Base-by-base conservation (phyloP, 2,888 invertebrate species). In the Leucania comma region DNA sequence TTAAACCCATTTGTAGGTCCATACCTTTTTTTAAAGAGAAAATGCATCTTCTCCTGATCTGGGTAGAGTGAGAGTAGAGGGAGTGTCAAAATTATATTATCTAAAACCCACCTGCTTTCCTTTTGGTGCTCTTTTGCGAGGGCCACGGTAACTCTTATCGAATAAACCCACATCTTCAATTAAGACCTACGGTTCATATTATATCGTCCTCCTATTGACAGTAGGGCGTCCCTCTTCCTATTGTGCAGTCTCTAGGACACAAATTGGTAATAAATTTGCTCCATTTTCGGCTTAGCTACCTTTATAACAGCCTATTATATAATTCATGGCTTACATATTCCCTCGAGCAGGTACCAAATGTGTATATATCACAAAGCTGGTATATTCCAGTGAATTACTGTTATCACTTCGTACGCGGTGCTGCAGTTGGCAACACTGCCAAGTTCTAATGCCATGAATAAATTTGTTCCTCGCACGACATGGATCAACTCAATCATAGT, bases 371-470 rank as follows among this genome's bases (percentile, higher is more conserved):
- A 38, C 50, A 56, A 50, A 6, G 32, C 38, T 12, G 14, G 20
- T 56, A 63, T 35, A 69, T 63, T 29, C 42, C n/a, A 46, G 12
- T 38, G n/a, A 57, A 48, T 53, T 10, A 63, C 17, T 57, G 54
- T 72, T 51, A 61, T 50, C 42, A 60, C 53, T 26, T 53, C 48
- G 24, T 6, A 29, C 29, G 35, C 14, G 22, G n/a, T 22, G 26
- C 22, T 54, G 63, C 64, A 72, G 67, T 59, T 78, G 64, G 73
- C 58, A 56, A 20, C 24, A 50, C 54, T 20, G 79, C 79, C 73
- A 78, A 72, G 50, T 82, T 65, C 54, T 64, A 79, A 67, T 58
- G 53, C 61, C 38, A 80, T 79, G 73, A 80, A 82, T 80, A 79
- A 66, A 82, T 82, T 80, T 46, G 51, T 69, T 53, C 10, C 17